A percentile compares a stretch with the other conserved stretches of the same genome.
Conservation (phyloP, 2,113 vertebrate species). For the Lates calcarifer region DNA sequence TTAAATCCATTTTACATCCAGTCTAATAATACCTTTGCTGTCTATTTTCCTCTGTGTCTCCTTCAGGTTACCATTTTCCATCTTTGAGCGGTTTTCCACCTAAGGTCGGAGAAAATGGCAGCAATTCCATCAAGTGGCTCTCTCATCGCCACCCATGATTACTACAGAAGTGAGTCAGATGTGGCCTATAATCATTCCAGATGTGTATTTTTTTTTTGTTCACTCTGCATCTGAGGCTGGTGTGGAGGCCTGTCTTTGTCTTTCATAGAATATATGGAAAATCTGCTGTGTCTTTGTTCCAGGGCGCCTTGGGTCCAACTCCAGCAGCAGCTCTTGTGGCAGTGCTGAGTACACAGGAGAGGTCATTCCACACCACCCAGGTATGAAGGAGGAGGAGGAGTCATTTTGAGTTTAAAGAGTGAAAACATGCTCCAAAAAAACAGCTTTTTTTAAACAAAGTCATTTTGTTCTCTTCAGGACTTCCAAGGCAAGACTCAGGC, state of each 20-base stretch:
- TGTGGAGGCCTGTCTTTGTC: neutral
- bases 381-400: constrained; percentile 66
- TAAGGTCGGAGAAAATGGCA: constrained; percentile 88
- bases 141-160: constrained; percentile 95
- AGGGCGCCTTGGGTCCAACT: constrained; percentile 95
- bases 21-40: neutral
- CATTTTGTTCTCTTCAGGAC: constrained; percentile 80
- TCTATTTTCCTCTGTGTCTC: neutral
- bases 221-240: neutral
- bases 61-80: constrained; percentile 63
- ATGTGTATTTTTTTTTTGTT: neutral
- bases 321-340: constrained; percentile 94
- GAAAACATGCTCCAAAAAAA: neutral
- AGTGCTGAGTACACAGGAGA: constrained; percentile 91
- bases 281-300: neutral
- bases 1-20: neutral
- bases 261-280: neutral
- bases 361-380: constrained; percentile 91
- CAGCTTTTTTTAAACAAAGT: neutral
- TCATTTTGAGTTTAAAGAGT: neutral
- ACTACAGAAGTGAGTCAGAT: constrained; percentile 90
- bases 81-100: constrained; percentile 65
- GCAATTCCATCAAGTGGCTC: constrained; percentile 96
- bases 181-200: neutral
- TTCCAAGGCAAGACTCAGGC: constrained; percentile 91